These are phyloP conservation scores for Tenthredo scrophulariae DNA, from an alignment of 2,888 invertebrate genomes.

Conservation along the genomic window DNA sequence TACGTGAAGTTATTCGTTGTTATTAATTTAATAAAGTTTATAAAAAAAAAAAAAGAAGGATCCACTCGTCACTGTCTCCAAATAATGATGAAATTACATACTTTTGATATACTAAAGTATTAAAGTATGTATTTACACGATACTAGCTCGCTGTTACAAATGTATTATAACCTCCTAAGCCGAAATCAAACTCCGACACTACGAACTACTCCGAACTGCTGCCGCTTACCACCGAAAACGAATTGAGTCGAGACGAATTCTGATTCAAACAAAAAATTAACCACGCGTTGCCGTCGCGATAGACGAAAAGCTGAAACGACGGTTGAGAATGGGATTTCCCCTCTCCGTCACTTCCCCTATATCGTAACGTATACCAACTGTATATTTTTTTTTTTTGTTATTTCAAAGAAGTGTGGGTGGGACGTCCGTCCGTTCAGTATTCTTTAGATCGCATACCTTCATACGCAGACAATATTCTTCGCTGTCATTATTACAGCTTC, in stretches of 20 bases:
- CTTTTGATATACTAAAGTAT: not conserved
- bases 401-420: conserved; percentile 9
- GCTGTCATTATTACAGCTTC: conserved; percentile 27
- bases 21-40: not conserved
- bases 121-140: not conserved
- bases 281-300: conserved; percentile 7
- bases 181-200: not conserved
- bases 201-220: not conserved
- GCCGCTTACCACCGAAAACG: not conserved
- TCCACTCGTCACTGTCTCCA: not conserved
- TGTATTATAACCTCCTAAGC: not conserved
- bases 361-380: not conserved
- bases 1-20: not conserved
- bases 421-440: conserved; percentile 19
- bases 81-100: conserved; percentile 7
- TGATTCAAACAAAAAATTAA: conserved; percentile 21
- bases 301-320: not conserved
- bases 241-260: not conserved
- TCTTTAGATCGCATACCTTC: not conserved
- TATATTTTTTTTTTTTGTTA: not conserved
- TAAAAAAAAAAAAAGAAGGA: not conserved
- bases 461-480: conserved; percentile 5
- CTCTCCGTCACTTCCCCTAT: not conserved
- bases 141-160: not conserved
- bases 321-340: conserved; percentile 11